Percentiles rank a stretch among this genome's conserved stretches.
Evolutionary conservation across 2,888 invertebrate species (phyloP).

Genomic region (Plemyria rubiginata): DNA sequence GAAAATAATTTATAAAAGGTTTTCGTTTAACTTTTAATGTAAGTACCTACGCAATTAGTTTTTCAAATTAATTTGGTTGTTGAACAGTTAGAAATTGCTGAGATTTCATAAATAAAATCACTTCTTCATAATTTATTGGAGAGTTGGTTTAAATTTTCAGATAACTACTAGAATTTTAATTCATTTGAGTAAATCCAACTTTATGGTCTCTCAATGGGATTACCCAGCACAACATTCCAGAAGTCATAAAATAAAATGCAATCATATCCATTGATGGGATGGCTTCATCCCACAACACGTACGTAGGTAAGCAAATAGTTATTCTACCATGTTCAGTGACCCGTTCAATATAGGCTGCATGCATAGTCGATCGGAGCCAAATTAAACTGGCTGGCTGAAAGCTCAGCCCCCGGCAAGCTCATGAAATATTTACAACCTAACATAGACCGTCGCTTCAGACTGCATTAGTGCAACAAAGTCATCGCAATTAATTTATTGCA

Average conservation of each 20-base stretch:
- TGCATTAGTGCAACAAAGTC: constrained; percentile 11
- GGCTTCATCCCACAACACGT: neutral
- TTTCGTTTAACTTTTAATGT: no score
- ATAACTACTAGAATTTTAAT: no score
- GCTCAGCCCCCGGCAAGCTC: constrained; percentile 46
- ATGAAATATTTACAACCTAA: constrained; percentile 51
- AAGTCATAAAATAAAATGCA: neutral
- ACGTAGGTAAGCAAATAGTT: constrained; percentile 16
- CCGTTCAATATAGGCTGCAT: constrained; percentile 42
- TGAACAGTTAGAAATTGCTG: no score
- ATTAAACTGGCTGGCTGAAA: constrained; percentile 53
- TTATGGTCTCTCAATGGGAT: neutral
- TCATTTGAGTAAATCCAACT: no score
- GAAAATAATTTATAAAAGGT: no score
- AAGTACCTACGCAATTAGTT: no score
- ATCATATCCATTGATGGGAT: constrained; percentile 4
- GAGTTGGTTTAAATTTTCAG: no score
- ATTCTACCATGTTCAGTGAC: constrained; percentile 41
- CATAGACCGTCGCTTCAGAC: constrained; percentile 22
- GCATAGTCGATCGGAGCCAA: constrained; percentile 54
- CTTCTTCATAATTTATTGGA: no score
- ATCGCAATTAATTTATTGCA: neutral
- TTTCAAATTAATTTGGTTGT: no score
- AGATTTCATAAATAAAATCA: no score
- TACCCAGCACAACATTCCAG: neutral